Evolutionary conservation across 2,113 vertebrate genomes (phyloP).

Genomic region (Tenebrosternarchus preto): DNA sequence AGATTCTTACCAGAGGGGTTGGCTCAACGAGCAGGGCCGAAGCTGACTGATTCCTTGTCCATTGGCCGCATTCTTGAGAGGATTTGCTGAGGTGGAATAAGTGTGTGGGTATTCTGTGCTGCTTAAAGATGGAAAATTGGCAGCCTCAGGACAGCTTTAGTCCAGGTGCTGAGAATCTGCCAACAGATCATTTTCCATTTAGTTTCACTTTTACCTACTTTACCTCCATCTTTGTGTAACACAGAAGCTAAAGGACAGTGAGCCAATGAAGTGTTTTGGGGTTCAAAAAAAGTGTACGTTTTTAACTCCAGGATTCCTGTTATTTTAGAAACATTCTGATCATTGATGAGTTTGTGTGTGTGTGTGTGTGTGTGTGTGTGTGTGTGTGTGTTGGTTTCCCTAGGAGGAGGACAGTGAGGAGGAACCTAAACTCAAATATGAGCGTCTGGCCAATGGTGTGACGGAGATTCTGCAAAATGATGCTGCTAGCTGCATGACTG

Average conservation of each 20-base stretch:
- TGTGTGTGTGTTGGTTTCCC: constrained; percentile 42
- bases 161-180: constrained; percentile 45
- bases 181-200: constrained; percentile 7
- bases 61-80: constrained; percentile 16
- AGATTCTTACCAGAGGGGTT: neutral
- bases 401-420: constrained; percentile 98
- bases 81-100: constrained; percentile 30
- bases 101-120: constrained; percentile 34
- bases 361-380: neutral
- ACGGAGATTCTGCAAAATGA: constrained; percentile 96
- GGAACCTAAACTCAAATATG: constrained; percentile 97
- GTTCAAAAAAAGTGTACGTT: neutral
- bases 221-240: neutral
- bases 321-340: neutral
- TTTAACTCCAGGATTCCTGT: constrained; percentile 6
- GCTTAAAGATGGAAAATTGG: constrained; percentile 36
- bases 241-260: constrained; percentile 10
- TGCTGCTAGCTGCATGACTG: constrained; percentile 96
- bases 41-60: constrained; percentile 33
- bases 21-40: neutral
- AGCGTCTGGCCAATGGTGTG: constrained; percentile 93
- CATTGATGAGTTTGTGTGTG: neutral
- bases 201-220: constrained; percentile 8
- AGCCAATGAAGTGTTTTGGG: neutral
- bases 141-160: constrained; percentile 47